A percentile compares a stretch with the other conserved stretches of the same genome.
phyloP scores from a whole-genome alignment of 2,888 invertebrate genomes.

The Eupithecia centaureata region DNA sequence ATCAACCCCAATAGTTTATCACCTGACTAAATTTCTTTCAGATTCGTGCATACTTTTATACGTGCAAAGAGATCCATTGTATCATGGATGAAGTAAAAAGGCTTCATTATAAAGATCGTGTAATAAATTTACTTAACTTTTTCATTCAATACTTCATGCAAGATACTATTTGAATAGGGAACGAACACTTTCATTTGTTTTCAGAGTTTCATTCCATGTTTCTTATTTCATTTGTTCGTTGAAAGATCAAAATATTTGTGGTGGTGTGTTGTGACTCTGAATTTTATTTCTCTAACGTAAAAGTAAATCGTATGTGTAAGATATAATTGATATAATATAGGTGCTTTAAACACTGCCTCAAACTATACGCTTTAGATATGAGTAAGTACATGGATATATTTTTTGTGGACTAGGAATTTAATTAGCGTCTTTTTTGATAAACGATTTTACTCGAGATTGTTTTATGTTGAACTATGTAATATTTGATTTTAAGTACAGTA shows the following conservation, averaged over 20 bases:
- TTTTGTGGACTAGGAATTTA: background rate
- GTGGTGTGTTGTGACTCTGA: background rate
- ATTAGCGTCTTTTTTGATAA: background rate
- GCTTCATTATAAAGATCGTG: background rate
- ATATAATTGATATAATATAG: background rate
- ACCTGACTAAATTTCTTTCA: too few species aligned
- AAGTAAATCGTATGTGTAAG: background rate
- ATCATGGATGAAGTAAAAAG: background rate
- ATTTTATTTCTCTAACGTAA: background rate
- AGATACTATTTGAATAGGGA: background rate
- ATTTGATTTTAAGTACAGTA: background rate
- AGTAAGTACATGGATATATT: background rate
- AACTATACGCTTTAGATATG: background rate
- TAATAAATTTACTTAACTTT: background rate
- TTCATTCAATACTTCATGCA: background rate
- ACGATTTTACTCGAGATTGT: background rate
- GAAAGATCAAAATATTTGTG: background rate
- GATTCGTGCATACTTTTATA: too few species aligned
- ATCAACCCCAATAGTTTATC: too few species aligned
- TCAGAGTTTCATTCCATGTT: background rate
- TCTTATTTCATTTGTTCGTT: background rate
- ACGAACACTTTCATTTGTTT: background rate
- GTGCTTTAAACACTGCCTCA: background rate
- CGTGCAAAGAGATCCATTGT: background rate
- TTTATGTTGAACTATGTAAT: background rate